Conservation (phyloP, 2,888 invertebrate species). For the Eupithecia exiguata region DNA sequence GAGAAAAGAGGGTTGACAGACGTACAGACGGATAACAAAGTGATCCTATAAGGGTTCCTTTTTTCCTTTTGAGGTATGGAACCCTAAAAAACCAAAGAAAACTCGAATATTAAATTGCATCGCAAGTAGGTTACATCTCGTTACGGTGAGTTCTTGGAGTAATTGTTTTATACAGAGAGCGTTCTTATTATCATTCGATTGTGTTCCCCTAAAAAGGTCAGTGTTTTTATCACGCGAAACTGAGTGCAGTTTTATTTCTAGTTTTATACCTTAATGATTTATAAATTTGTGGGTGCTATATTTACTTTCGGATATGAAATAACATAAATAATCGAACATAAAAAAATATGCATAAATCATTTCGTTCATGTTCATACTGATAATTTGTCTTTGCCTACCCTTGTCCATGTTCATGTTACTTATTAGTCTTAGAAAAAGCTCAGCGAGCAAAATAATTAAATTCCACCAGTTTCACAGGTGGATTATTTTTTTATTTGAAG, state of each 20-base stretch:
- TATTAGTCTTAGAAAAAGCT: conserved; percentile 1
- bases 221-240: no score
- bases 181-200: neutral
- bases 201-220: no score
- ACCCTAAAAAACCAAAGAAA: conserved; percentile 7
- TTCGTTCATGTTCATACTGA: neutral
- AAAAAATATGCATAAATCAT: no score
- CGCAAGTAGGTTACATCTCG: conserved; percentile 6
- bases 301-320: no score
- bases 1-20: no score
- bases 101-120: conserved; percentile 17
- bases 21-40: no score
- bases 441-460: conserved; percentile 13
- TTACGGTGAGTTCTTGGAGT: conserved; percentile 2
- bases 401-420: neutral
- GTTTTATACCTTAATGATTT: no score
- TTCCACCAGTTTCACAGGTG: neutral
- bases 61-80: no score
- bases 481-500: conserved; percentile 1
- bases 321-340: no score
- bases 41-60: no score
- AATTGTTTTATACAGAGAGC: neutral
- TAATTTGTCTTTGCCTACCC: neutral
- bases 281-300: no score
- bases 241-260: no score